Conservation (phyloP, 2,888 invertebrate genomes). For the Clistopyga incitator region DNA sequence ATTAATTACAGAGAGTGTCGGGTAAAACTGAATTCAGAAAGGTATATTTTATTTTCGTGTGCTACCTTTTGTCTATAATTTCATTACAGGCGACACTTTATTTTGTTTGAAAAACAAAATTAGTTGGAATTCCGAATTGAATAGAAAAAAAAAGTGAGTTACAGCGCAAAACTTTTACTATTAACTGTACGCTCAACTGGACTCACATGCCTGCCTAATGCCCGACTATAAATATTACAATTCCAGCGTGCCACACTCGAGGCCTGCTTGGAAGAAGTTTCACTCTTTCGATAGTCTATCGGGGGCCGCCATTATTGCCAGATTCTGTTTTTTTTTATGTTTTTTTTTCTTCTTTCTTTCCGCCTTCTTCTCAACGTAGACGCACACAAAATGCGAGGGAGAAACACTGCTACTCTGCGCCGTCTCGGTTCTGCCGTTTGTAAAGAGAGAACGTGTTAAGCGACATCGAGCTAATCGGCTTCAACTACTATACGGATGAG, state of each 20-base stretch:
- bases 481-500: constrained; percentile 9
- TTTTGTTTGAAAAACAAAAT: neutral
- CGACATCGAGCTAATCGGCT: constrained; percentile 45
- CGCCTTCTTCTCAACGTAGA: constrained; percentile 16
- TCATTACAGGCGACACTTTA: neutral
- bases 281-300: constrained; percentile 73
- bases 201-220: constrained; percentile 74
- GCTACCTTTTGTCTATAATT: neutral
- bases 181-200: constrained; percentile 60
- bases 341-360: constrained; percentile 16
- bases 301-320: constrained; percentile 53
- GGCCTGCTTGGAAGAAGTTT: constrained; percentile 69
- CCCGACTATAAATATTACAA: constrained; percentile 77
- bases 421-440: constrained; percentile 32
- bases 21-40: neutral
- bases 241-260: constrained; percentile 65
- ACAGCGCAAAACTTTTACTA: constrained; percentile 55
- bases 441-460: constrained; percentile 51
- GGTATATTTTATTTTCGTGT: neutral
- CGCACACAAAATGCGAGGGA: constrained; percentile 16
- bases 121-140: neutral
- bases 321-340: constrained; percentile 23
- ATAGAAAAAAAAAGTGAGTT: neutral
- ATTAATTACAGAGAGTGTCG: constrained; percentile 42
- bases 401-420: constrained; percentile 40